Conservation (phyloP, 2,797 vertebrate species). For the Clamator glandarius region DNA sequence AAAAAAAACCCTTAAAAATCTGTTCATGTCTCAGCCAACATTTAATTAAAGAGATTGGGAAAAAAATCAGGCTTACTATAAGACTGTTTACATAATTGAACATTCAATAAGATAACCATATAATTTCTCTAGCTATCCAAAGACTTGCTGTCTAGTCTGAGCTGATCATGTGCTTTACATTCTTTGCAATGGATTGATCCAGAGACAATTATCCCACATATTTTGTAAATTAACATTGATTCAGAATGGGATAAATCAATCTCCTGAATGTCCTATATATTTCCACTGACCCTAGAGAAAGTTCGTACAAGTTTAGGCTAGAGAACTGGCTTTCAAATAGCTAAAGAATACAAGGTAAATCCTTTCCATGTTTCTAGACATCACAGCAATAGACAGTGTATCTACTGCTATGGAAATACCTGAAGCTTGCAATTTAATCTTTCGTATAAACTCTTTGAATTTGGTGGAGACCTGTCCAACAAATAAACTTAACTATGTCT, state of each 20-base stretch:
- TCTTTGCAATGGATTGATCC: background rate
- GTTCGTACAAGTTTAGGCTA: background rate
- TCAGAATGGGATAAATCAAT: background rate
- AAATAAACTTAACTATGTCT: background rate
- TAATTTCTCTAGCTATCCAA: background rate
- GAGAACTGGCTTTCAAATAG: background rate
- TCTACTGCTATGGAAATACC: background rate
- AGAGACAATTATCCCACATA: background rate
- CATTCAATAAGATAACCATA: background rate
- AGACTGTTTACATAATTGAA: background rate
- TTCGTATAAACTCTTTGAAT: background rate
- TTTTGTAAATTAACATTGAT: background rate
- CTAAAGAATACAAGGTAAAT: background rate
- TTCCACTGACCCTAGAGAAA: background rate
- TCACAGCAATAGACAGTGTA: background rate
- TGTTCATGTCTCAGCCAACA: background rate
- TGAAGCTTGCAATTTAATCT: background rate
- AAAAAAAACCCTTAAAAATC: background rate
- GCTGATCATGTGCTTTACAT: background rate
- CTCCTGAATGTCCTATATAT: background rate
- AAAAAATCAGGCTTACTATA: background rate
- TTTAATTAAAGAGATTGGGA: background rate
- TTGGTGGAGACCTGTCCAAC: background rate
- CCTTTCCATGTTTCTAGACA: background rate
- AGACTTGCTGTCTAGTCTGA: background rate